Base-by-base conservation (phyloP, 2,797 vertebrate species). In the Spea hammondii region DNA sequence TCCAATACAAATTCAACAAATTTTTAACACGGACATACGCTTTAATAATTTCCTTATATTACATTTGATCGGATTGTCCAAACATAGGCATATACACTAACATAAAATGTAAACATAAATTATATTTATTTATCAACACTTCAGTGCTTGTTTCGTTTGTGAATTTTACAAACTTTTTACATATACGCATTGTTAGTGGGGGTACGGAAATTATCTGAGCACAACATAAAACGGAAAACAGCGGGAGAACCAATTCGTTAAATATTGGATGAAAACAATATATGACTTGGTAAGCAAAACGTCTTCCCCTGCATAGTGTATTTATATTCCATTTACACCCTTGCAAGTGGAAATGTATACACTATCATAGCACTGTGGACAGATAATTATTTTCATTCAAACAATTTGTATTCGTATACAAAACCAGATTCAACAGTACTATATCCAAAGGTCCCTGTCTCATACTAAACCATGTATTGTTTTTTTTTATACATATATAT, bases 1-100 rank as follows among this genome's bases (percentile, higher is more conserved):
- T 91, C 88, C 86, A 85, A 84, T 86, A 88, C 90, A 93, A 95
- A 12, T 12, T 17, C 94, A 95, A 91, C 90, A 32, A 4, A 7
- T 62, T 62, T 57, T 71, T 55, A 50, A 73, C 64, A 81, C 70
- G 89, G 83, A 84, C 84, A 85, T 84, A 79, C 64, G 70, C 70
- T 79, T 72, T 79, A 68, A 73, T 70, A 69, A 68, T 77, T 70
- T 66, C 47, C 47, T 77, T 59, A 73, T 51, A 74, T 71, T 82
- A 64, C 44, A 62, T 50, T 8, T 59, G 49, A 74, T 77, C 64
- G 70, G 75, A 82, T 74, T 77, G 80, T 78, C 80, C 70, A 82
- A 53, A 77, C 74, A 72, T 67, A 77, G 14, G 74, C 70, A 74
- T 69, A 71, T 74, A 69, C 9, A 72, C 87, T 87, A 10, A 80